Percentiles rank a stretch among this genome's conserved stretches.
phyloP scores from a whole-genome alignment of 2,888 invertebrate genomes.

The Odontothrips loti region DNA sequence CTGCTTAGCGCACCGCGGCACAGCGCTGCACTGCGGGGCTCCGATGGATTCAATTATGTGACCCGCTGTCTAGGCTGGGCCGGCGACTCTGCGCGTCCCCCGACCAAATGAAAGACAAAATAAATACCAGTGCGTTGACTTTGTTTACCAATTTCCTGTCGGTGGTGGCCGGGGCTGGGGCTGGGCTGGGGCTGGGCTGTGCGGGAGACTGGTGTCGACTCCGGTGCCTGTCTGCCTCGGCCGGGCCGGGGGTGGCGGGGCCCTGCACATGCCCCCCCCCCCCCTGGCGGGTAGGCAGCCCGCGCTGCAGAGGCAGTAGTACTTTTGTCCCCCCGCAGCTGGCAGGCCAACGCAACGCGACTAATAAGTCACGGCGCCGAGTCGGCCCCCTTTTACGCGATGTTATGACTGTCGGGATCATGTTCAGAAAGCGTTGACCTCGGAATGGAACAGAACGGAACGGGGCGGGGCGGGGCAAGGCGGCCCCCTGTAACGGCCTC shows the following conservation, averaged over 20 bases:
- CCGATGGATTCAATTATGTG: slow-evolving; percentile 6
- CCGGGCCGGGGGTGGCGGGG: too few relatives aligned
- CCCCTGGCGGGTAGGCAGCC: too few relatives aligned
- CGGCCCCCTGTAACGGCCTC: too few relatives aligned
- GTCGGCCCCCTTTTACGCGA: not conserved
- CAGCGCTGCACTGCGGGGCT: too few relatives aligned
- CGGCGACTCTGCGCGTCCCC: not conserved
- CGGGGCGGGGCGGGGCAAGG: too few relatives aligned
- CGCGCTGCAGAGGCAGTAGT: too few relatives aligned
- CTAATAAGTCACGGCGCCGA: not conserved
- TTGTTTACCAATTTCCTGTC: slow-evolving; percentile 22
- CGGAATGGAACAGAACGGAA: not conserved
- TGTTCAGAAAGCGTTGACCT: slow-evolving; percentile 16
- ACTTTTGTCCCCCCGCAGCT: too few relatives aligned
- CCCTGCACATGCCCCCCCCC: too few relatives aligned
- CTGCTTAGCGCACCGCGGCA: not conserved
- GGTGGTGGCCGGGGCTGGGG: not conserved
- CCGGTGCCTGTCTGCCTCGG: too few relatives aligned
- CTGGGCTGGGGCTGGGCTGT: not conserved
- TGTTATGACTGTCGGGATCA: slow-evolving; percentile 16
- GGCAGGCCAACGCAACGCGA: not conserved
- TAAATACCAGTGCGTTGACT: slow-evolving; percentile 17
- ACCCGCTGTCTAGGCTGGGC: not conserved
- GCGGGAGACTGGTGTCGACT: too few relatives aligned
- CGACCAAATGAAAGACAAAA: slow-evolving; percentile 3